phyloP scores from a whole-genome alignment of 2,888 invertebrate species.

The Phymatocera aterrima region DNA sequence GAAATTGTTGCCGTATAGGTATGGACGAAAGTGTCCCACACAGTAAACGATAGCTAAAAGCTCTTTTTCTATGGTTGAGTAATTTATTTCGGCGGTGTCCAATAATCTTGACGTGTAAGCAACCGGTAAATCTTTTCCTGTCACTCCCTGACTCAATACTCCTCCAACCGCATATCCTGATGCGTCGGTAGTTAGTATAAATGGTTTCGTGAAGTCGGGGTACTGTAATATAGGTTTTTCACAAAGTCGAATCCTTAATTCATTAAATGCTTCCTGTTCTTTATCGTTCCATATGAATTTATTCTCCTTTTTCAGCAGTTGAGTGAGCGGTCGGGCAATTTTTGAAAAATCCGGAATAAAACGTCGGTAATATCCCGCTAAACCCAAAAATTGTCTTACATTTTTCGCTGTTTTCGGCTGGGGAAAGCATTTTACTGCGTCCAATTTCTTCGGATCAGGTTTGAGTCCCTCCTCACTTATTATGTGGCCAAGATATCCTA shows the following conservation, averaged over 20 bases:
- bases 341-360: constrained; percentile 47
- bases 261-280: constrained; percentile 24
- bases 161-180: not conserved
- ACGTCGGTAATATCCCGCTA: constrained; percentile 49
- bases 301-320: constrained; percentile 43
- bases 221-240: not conserved
- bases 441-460: constrained; percentile 48
- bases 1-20: no score
- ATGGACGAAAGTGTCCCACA: no score
- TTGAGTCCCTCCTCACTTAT: constrained; percentile 48
- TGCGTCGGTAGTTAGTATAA: constrained; percentile 10
- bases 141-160: not conserved
- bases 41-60: no score
- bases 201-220: not conserved
- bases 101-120: not conserved
- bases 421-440: constrained; percentile 47
- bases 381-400: constrained; percentile 47
- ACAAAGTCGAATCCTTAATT: not conserved
- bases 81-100: not conserved
- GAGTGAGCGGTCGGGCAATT: constrained; percentile 45
- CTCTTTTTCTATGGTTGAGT: not conserved
- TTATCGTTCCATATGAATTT: constrained; percentile 46
- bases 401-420: constrained; percentile 43
- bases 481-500: constrained; percentile 49
- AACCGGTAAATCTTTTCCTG: not conserved